These are phyloP conservation scores for Leucophora obtusa DNA, from an alignment of 2,888 invertebrate species.

Conservation along the genomic window DNA sequence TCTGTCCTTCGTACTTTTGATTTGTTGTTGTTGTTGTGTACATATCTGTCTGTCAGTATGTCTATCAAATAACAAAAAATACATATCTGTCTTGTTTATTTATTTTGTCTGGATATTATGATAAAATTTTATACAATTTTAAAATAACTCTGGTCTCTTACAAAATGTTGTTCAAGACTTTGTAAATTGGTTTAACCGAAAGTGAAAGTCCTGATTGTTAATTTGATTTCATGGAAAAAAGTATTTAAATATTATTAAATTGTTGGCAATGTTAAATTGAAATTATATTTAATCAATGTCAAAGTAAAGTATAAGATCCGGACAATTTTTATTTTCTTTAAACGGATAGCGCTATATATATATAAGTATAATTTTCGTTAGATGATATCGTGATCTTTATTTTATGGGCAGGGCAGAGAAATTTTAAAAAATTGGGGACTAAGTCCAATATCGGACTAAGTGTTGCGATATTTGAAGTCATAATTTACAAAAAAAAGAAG, in stretches of 20 bases:
- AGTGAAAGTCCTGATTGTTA: conserved; percentile 23
- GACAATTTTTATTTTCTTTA: background rate
- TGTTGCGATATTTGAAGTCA: too few species aligned
- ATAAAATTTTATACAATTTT: background rate
- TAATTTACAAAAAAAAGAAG: too few species aligned
- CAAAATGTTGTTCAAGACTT: background rate
- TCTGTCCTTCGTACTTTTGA: background rate
- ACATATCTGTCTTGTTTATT: background rate
- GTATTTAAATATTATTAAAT: conserved; percentile 37
- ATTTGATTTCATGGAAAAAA: conserved; percentile 4
- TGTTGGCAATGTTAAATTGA: conserved; percentile 26
- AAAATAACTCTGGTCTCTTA: background rate
- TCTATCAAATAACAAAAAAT: too few species aligned
- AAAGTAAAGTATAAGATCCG: background rate
- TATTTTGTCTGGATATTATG: background rate
- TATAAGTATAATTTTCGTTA: too few species aligned
- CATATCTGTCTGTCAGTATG: background rate
- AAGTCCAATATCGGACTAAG: too few species aligned
- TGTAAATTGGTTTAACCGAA: background rate
- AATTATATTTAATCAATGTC: conserved; percentile 25
- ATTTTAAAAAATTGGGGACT: too few species aligned
- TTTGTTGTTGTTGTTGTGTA: background rate
- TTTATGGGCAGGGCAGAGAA: too few species aligned
- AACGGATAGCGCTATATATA: background rate
- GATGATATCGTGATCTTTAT: too few species aligned